Conservation (phyloP, 2,888 invertebrate species). For the Cancer borealis region DNA sequence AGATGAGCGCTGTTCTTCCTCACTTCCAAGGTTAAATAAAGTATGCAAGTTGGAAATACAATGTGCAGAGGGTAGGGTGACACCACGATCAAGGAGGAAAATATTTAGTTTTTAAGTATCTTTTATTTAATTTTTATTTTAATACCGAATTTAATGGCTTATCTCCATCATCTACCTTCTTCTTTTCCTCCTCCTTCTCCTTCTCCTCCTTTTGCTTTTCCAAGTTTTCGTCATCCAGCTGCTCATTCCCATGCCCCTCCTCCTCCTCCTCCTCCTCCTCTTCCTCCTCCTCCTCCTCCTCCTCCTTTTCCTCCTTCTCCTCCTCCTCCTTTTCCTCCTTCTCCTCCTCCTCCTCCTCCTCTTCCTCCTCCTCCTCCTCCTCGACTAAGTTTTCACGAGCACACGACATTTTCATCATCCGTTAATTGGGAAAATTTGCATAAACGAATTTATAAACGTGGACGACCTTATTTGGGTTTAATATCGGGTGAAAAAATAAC, state of each 20-base stretch:
- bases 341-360: not conserved
- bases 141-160: no score
- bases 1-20: not conserved
- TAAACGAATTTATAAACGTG: conserved; percentile 62
- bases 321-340: not conserved
- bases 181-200: not conserved
- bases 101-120: not conserved
- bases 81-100: not conserved
- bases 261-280: not conserved
- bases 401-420: conserved; percentile 64
- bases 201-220: not conserved
- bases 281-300: not conserved
- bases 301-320: not conserved
- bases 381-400: conserved; percentile 51
- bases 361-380: not conserved
- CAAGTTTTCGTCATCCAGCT: not conserved
- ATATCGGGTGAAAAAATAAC: conserved; percentile 38
- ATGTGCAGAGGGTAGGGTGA: not conserved
- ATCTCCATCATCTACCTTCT: not conserved
- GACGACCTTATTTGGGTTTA: conserved; percentile 44
- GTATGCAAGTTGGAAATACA: not conserved
- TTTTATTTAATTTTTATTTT: not conserved
- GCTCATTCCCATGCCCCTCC: not conserved
- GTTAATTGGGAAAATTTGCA: conserved; percentile 61
- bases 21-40: not conserved